These are phyloP conservation scores for Epicauta chinensis DNA, from an alignment of 1,140 invertebrate species.

Conservation along the genomic window DNA sequence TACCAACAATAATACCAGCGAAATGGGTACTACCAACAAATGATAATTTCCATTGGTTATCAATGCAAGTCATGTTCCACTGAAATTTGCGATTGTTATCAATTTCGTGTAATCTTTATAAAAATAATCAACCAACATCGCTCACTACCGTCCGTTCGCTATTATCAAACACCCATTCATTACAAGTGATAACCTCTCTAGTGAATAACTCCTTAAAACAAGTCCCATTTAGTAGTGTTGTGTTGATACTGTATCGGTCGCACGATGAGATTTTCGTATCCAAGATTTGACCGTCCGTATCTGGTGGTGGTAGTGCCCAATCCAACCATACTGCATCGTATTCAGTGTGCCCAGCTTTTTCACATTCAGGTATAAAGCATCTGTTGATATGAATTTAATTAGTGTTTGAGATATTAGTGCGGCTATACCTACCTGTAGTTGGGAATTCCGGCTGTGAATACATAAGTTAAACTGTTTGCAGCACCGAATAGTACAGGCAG, in stretches of 20 bases:
- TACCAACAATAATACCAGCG: constrained; percentile 52
- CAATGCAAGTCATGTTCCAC: constrained; percentile 52
- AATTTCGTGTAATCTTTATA: no score
- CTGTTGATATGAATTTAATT: constrained; percentile 9
- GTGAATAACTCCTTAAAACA: constrained; percentile 40
- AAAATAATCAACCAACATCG: constrained; percentile 42
- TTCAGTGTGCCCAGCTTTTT: constrained; percentile 32
- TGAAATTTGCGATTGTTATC: no score
- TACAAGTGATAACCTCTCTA: constrained; percentile 37
- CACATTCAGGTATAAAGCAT: constrained; percentile 49
- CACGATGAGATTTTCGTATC: constrained; percentile 31
- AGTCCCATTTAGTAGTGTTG: constrained; percentile 16
- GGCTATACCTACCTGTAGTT: constrained; percentile 47
- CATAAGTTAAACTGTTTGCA: constrained; percentile 54
- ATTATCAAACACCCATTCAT: constrained; percentile 46
- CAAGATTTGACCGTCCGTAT: constrained; percentile 15
- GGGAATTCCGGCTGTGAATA: constrained; percentile 53
- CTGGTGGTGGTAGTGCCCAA: constrained; percentile 41
- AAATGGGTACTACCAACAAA: constrained; percentile 58
- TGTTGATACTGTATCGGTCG: constrained; percentile 26
- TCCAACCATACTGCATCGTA: constrained; percentile 44
- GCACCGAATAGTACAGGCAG: constrained; percentile 52
- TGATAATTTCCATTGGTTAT: constrained; percentile 57
- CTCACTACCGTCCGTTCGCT: constrained; percentile 51
- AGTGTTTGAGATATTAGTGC: constrained; percentile 3